Percentiles rank a stretch among this genome's conserved stretches.
These are phyloP conservation scores for Osmerus eperlanus DNA, from an alignment of 2,113 vertebrate species.

Conservation along the genomic window DNA sequence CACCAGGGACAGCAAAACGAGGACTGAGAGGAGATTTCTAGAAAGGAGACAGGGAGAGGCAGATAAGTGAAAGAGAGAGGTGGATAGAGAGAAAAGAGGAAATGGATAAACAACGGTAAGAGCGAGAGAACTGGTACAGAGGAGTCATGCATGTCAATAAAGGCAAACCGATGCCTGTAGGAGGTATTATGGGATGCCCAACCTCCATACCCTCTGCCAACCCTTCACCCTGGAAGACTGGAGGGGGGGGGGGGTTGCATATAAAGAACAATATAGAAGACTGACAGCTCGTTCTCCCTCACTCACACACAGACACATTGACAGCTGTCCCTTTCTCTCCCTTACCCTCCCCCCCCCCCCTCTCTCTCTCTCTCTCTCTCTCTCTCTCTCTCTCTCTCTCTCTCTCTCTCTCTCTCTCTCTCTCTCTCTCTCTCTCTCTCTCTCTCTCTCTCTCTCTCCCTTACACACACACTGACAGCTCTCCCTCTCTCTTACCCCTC, in stretches of 20 bases:
- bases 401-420: conserved; percentile 2
- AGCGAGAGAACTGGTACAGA: conserved; percentile 6
- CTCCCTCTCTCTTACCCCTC: not conserved
- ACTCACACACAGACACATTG: not conserved
- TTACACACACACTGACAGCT: no score
- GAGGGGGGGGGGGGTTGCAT: conserved; percentile 19
- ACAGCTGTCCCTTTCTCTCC: not conserved
- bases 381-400: not conserved
- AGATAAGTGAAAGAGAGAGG: conserved; percentile 9
- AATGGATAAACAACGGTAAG: not conserved
- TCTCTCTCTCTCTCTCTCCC: conserved; percentile 5
- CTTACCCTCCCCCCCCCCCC: not conserved
- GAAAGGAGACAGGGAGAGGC: conserved; percentile 11
- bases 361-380: not conserved
- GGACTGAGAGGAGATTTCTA: conserved; percentile 10
- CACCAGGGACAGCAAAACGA: conserved; percentile 20
- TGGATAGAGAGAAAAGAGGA: conserved; percentile 3
- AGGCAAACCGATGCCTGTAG: conserved; percentile 27
- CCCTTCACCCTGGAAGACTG: conserved; percentile 14
- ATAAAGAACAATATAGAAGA: conserved; percentile 10
- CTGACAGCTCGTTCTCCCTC: conserved; percentile 16
- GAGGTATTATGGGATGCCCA: conserved; percentile 34
- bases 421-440: not conserved
- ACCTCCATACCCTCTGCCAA: conserved; percentile 27
- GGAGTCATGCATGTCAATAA: conserved; percentile 20